Evolutionary conservation across 1,140 invertebrate species (phyloP), one percentile per base, ranked within the genome.

Genomic region (Geopemphigus sp.): DNA sequence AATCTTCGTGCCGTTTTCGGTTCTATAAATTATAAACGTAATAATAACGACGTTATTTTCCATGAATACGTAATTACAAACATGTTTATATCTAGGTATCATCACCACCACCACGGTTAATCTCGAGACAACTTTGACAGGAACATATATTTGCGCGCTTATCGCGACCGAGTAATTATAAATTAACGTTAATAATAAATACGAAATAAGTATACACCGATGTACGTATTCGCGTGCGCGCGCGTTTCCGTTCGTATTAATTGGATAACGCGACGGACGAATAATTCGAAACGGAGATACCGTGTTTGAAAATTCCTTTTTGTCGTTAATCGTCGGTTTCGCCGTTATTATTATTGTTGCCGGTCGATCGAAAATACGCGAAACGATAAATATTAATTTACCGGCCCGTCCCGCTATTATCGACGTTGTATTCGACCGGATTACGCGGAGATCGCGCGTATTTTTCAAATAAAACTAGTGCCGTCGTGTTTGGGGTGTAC

Each of bases 1-100:
- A 47, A 68, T 50, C 66, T 6, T 50, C 10, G 12, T 68, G 66
- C 50, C 45, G 22, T 68, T 47, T 68, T 68, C 24, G 47, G 64
- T 68, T 24, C 66, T 24, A 50, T 68, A 68, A 50, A 50, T 50
- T 68, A 50, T 14, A 68, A 17, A 68, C 15, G 24, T 68, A 68
- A 68, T 68, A 68, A 68, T 68, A 68, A 68, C 22, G 50, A 68
- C 66, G 50, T 68, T 24, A 50, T 68, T 68, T 68, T 68, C 45
- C 45, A 68, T 68, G 66, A 68, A 50, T 68, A 68, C 50, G 45
- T 68, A 68, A 68, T 68, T 50, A 68, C 39, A 24, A 68, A 68
- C 45, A 68, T 50, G n/a, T 50, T 8, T 39, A n/a, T n/a, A n/a
- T n/a, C n/a, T n/a, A n/a, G n/a, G n/a, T n/a, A n/a, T n/a, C n/a